Percentiles rank a stretch among this genome's conserved stretches.
Evolutionary conservation across 2,113 vertebrate species (phyloP).

Genomic region (Hoplias malabaricus): DNA sequence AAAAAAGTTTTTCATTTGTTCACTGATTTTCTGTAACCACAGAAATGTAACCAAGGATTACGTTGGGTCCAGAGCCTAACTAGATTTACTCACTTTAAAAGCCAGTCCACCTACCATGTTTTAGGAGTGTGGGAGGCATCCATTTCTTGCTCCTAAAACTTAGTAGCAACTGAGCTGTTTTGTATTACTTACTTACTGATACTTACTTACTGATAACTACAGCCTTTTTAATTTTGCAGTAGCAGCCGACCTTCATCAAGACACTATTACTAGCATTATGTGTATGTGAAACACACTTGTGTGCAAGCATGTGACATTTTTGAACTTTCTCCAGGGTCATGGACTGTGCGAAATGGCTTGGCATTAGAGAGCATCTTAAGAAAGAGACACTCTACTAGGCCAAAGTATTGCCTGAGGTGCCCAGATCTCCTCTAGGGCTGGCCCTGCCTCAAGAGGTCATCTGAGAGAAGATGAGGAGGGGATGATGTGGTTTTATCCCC

Average conservation of each 20-base stretch:
- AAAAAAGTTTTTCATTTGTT: too few relatives aligned
- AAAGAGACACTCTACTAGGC: slow-evolving; percentile 35
- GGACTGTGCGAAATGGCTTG: slow-evolving; percentile 28
- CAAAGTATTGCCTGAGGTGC: slow-evolving; percentile 32
- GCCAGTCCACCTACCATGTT: too few relatives aligned
- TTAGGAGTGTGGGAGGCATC: too few relatives aligned
- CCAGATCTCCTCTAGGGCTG: background rate
- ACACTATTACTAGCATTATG: background rate
- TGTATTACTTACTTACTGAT: too few relatives aligned
- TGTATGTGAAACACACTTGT: background rate
- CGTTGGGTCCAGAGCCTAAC: too few relatives aligned
- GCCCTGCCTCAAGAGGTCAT: slow-evolving; percentile 19
- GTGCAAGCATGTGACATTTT: background rate
- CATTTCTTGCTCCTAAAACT: too few relatives aligned
- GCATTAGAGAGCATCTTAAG: slow-evolving; percentile 25
- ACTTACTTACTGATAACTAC: too few relatives aligned
- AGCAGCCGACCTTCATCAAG: background rate
- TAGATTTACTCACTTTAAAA: too few relatives aligned
- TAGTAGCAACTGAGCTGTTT: too few relatives aligned
- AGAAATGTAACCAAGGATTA: too few relatives aligned
- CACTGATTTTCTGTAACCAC: too few relatives aligned
- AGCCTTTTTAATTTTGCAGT: too few relatives aligned
- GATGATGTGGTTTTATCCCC: slow-evolving; percentile 4
- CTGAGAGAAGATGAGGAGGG: slow-evolving; percentile 3
- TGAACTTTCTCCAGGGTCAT: slow-evolving; percentile 7